Conservation (phyloP, 2,797 vertebrate species). For the Oreochromis mossambicus region DNA sequence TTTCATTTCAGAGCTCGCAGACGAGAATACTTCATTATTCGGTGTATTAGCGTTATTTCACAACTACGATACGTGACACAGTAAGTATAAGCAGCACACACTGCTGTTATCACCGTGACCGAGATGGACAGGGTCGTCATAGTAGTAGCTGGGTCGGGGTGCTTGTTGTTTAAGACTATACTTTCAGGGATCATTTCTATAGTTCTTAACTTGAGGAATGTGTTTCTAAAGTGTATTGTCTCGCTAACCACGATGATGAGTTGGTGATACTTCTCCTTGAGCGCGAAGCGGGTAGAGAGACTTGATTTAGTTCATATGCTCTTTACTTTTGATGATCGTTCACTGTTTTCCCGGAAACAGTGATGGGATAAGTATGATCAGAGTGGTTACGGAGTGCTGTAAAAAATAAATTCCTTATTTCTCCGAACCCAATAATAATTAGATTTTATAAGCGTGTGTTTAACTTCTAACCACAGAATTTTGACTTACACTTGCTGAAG, state of each 20-base stretch:
- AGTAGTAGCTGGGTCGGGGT: fast-evolving
- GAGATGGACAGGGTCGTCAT: fast-evolving
- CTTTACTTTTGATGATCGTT: constrained; percentile 65
- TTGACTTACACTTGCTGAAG: fast-evolving
- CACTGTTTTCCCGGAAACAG: fast-evolving
- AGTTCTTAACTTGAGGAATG: constrained; percentile 14
- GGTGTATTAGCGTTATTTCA: too few species aligned
- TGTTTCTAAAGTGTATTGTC: constrained; percentile 53
- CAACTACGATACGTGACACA: too few species aligned
- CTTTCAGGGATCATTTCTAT: constrained; percentile 83
- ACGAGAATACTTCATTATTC: not conserved
- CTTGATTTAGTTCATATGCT: not conserved
- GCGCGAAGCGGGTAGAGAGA: constrained; percentile 30
- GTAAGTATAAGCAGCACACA: too few species aligned
- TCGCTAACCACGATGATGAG: constrained; percentile 71
- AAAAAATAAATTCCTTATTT: fast-evolving
- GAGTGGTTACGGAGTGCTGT: constrained; percentile 2
- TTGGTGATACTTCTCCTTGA: not conserved
- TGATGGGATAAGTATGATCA: constrained; percentile 34
- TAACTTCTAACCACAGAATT: fast-evolving
- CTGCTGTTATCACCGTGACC: constrained; percentile 1
- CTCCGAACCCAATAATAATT: fast-evolving
- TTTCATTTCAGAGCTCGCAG: not conserved
- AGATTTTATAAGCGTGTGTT: too few species aligned
- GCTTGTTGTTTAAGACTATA: constrained; percentile 34